Evolutionary conservation across 2,888 invertebrate species (phyloP), one percentile per base, ranked within the genome.

Genomic region (Leucophenga maculata): DNA sequence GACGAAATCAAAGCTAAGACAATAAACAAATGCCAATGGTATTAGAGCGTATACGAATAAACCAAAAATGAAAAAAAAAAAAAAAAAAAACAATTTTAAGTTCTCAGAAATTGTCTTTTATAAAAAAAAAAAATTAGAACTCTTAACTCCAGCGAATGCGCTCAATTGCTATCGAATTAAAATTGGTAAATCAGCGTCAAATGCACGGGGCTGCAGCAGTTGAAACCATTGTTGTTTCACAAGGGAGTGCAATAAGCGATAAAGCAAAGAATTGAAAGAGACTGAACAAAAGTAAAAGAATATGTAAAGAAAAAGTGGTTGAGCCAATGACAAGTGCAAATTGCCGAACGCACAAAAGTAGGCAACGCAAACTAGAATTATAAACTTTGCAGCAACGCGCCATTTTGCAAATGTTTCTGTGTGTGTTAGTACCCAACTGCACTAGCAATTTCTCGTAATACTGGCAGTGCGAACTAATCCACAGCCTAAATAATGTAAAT

Each of bases 1-100:
- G 54, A 67, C 67, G 75, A 72, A 75, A 77, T 80, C 79, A 81
- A 79, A 75, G 81, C 73, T 74, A 70, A 64, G 73, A 73, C 75
- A 72, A 78, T 80, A 80, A 82, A 80, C 77, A 75, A 80, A 72
- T 70, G 55, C 69, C 69, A 62, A 71, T 72, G 18, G 18, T 18
- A 50, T 52, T 16, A 39, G 9, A 59, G 73, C 62, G 67, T n/a
- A 62, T 62, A 18, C 8, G 20, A 9, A 32, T 14, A 22, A 31
- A 32, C 13, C 1, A 14, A 31, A 46, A 26, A 26, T 8, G 26
- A 22, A 52, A 39, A 20, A 20, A 20, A 39, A 48, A 26, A 16
- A n/a, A 32, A 60, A 31, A 32, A 32, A 32, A 32, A 8, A 8
- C 32, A 32, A 32, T 32, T 32, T 32, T 32, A n/a, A n/a, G n/a